phyloP scores from a whole-genome alignment of 2,888 invertebrate genomes.

The Molanna angustata region DNA sequence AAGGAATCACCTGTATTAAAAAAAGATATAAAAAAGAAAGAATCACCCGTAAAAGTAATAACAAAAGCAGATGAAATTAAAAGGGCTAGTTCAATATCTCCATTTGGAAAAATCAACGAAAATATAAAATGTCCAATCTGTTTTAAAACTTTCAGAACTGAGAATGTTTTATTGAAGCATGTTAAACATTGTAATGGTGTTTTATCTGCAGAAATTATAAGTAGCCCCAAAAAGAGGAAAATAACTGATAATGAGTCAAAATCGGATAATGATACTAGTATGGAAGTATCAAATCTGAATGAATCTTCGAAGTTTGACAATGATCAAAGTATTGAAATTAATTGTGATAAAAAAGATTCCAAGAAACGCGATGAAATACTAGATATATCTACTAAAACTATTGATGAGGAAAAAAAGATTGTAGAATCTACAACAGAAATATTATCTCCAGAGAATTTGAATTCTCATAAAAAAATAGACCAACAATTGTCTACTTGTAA shows the following conservation, averaged over 20 bases:
- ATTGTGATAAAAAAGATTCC: no score
- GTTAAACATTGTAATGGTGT: conserved; percentile 53
- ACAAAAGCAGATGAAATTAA: background rate
- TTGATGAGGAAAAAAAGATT: no score
- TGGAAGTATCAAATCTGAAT: conserved; percentile 1
- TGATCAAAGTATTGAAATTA: no score
- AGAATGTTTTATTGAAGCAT: conserved; percentile 54
- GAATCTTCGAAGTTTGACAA: no score
- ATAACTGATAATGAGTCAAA: background rate
- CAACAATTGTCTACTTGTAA: no score
- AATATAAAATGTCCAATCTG: conserved; percentile 54
- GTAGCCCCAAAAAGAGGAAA: conserved; percentile 23
- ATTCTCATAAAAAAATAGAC: no score
- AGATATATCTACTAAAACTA: no score
- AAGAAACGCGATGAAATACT: no score
- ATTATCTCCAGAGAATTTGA: no score
- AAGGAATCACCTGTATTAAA: conserved; percentile 8
- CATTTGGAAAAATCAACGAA: conserved; percentile 50
- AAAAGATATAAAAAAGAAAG: background rate
- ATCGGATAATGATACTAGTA: background rate
- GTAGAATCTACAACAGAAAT: no score
- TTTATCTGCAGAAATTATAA: conserved; percentile 16
- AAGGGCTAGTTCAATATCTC: conserved; percentile 32
- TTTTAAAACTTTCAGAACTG: conserved; percentile 50
- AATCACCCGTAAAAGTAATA: no score